Conservation (phyloP, 2,797 vertebrate species). For the Propithecus deckenii region DNA sequence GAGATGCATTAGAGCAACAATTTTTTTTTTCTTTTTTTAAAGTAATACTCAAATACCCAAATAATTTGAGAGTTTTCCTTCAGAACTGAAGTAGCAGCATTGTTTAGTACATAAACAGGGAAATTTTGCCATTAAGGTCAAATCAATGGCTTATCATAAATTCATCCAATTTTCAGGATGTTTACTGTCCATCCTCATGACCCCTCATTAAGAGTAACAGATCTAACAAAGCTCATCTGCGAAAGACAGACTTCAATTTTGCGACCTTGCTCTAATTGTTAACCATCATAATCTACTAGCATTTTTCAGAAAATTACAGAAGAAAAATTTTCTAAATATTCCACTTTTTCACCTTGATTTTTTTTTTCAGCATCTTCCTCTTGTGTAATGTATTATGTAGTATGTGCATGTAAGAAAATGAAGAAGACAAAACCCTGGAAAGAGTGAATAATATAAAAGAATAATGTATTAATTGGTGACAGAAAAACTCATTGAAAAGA, state of each 20-base stretch:
- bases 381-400: background rate
- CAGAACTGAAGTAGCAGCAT: background rate
- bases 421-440: background rate
- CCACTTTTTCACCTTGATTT: background rate
- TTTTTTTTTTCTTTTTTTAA: background rate
- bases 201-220: background rate
- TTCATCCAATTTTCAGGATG: background rate
- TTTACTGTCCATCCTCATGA: background rate
- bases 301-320: slow-evolving; percentile 22
- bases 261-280: slow-evolving; percentile 3
- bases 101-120: slow-evolving; percentile 1
- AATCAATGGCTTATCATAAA: background rate
- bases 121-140: background rate
- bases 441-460: background rate
- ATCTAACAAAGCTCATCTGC: slow-evolving; percentile 31
- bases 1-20: background rate
- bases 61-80: background rate
- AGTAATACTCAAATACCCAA: background rate
- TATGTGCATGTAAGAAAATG: background rate
- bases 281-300: background rate
- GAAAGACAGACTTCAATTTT: slow-evolving; percentile 21
- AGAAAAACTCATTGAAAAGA: background rate
- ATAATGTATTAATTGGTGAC: background rate
- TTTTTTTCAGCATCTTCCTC: background rate
- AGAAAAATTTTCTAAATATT: background rate